These are phyloP conservation scores for Numida meleagris DNA, from an alignment of 2,113 vertebrate genomes.

Conservation along the genomic window DNA sequence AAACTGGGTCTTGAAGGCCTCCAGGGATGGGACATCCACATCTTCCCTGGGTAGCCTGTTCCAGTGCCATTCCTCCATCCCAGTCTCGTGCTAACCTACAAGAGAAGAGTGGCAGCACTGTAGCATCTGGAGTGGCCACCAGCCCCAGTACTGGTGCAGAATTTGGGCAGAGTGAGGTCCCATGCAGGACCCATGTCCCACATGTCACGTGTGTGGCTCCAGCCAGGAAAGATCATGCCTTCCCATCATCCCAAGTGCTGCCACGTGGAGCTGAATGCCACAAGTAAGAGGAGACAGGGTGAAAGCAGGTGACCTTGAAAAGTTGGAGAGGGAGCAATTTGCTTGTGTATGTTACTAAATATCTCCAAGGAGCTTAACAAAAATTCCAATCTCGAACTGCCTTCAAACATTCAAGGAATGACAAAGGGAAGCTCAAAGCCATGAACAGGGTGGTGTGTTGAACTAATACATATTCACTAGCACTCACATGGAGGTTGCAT, in stretches of 20 bases:
- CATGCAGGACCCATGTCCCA: too few relatives aligned
- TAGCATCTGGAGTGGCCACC: background rate
- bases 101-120: rapidly evolving
- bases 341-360: background rate
- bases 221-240: rapidly evolving
- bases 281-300: background rate
- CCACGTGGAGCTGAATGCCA: background rate
- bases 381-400: background rate
- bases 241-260: rapidly evolving
- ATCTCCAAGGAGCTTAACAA: background rate
- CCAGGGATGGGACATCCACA: too few relatives aligned
- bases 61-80: background rate
- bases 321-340: background rate
- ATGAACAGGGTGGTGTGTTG: background rate
- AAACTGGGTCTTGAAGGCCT: too few relatives aligned
- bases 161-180: background rate
- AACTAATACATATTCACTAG: slow-evolving; percentile 19
- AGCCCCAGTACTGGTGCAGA: rapidly evolving
- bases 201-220: rapidly evolving
- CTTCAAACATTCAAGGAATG: background rate
- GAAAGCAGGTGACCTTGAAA: slow-evolving; percentile 7
- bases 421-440: slow-evolving; percentile 29
- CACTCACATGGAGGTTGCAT: background rate
- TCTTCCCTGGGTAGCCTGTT: too few relatives aligned
- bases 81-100: rapidly evolving